Evolutionary conservation across 2,888 invertebrate genomes (phyloP), one percentile per base, ranked within the genome.

Genomic region (Folsomia candida): DNA sequence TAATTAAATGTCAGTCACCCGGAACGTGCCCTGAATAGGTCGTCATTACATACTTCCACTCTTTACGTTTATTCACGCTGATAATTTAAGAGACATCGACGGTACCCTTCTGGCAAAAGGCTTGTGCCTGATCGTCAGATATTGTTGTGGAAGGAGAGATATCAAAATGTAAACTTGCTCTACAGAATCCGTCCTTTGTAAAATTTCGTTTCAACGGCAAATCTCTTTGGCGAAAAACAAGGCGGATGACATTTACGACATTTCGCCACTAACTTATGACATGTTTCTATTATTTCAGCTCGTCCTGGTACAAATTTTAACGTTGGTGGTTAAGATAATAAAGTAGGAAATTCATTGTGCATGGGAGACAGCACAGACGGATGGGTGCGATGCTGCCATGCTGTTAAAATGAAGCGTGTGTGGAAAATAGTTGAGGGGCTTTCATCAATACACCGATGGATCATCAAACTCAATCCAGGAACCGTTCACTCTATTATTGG

Each of bases 21-120:
- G 54, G 54, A 54, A 54, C 54, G 22, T 18, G 4, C 18, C 22
- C 6, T 54, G 54, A 54, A 54, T 54, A 54, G 54, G 6, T 18
- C 54, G 11, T 54, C 54, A 54, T 54, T 54, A 54, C 54, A 54
- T n/a, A 14, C 54, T 54, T 54, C 11, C 54, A 54, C 54, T 54
- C 11, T 9, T 54, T 37, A 37, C 54, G 20, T 54, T 37, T 37
- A 37, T 37, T 37, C 37, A 37, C 14, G 14, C 37, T 4, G 37
- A 37, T 54, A 54, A 54, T 54, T 54, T 54, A 54, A 54, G 54
- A 54, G 54, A 54, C 54, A 54, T 54, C 54, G 54, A 54, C n/a
- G 6, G 54, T 18, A 47, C 47, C 47, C 47, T 47, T 47, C 18
- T 47, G 9, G 9, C 47, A 9, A 47, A 47, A 18, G 18, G 47